Conservation (phyloP, 1,140 invertebrate species). For the Oscheius sp. region DNA sequence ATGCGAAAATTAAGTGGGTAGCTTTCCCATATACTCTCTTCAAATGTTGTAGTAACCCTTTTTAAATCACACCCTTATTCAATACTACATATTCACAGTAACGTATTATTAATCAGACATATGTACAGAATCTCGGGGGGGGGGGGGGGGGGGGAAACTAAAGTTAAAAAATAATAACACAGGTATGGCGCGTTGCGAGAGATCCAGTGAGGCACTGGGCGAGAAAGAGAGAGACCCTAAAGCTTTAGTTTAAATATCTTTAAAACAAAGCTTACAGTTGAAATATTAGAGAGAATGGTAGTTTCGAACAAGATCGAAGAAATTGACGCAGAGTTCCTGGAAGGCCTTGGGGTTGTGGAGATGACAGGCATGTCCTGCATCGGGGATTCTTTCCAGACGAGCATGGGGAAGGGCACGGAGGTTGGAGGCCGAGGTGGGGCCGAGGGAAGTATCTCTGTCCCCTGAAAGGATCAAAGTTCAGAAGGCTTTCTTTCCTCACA, state of each 20-base stretch:
- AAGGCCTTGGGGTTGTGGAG: slow-evolving; percentile 30
- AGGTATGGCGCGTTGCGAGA: too few relatives aligned
- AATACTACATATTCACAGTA: too few relatives aligned
- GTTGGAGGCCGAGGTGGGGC: slow-evolving; percentile 32
- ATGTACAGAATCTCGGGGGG: too few relatives aligned
- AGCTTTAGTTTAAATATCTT: not conserved
- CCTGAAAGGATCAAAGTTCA: slow-evolving; percentile 3
- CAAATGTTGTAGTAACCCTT: too few relatives aligned
- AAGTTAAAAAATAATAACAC: too few relatives aligned
- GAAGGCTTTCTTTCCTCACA: not conserved
- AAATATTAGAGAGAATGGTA: slow-evolving; percentile 16
- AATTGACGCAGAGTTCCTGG: slow-evolving; percentile 17
- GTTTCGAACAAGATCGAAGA: slow-evolving; percentile 30
- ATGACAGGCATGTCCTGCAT: slow-evolving; percentile 28
- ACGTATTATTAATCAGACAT: too few relatives aligned
- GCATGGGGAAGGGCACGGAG: slow-evolving; percentile 9
- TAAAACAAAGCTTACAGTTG: not conserved
- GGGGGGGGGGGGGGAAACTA: too few relatives aligned
- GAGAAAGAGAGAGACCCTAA: not conserved
- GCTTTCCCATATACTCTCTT: too few relatives aligned
- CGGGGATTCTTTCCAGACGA: slow-evolving; percentile 10
- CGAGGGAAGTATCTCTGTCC: slow-evolving; percentile 31
- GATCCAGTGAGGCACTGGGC: too few relatives aligned
- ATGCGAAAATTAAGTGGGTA: too few relatives aligned
- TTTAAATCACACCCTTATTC: too few relatives aligned